Conservation (phyloP, 2,888 invertebrate species). For the Pomacea canaliculata region DNA sequence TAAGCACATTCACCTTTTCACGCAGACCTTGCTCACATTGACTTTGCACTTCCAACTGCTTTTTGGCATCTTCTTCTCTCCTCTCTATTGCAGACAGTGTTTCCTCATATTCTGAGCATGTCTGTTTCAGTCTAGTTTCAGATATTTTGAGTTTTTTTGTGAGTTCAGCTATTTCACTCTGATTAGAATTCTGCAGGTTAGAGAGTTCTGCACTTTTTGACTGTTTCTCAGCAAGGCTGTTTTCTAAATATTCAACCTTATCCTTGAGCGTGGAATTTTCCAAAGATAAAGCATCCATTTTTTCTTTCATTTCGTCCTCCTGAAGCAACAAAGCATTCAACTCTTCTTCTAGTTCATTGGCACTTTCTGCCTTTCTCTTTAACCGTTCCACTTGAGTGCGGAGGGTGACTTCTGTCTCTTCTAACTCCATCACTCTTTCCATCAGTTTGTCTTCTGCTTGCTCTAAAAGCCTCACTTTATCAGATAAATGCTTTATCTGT, state of each 20-base stretch:
- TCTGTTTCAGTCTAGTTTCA: constrained; percentile 49
- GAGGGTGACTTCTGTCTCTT: constrained; percentile 29
- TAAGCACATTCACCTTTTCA: constrained; percentile 18
- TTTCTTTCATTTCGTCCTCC: constrained; percentile 29
- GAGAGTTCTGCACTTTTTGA: constrained; percentile 3
- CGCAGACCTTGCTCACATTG: constrained; percentile 24
- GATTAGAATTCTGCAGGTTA: constrained; percentile 35
- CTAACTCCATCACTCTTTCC: constrained; percentile 61
- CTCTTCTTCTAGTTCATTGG: constrained; percentile 29
- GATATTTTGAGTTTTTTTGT: constrained; percentile 45
- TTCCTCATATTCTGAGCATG: constrained; percentile 53
- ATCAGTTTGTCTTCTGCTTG: constrained; percentile 60
- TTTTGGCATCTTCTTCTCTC: constrained; percentile 24
- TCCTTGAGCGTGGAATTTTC: constrained; percentile 25
- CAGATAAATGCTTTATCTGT: constrained; percentile 43
- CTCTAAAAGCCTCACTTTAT: constrained; percentile 57
- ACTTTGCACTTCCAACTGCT: constrained; percentile 18
- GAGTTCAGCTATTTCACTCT: constrained; percentile 42
- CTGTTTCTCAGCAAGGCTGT: constrained; percentile 2
- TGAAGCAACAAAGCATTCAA: constrained; percentile 18
- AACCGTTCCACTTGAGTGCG: constrained; percentile 20
- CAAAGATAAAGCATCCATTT: constrained; percentile 26
- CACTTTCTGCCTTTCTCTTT: constrained; percentile 10
- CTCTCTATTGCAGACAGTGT: constrained; percentile 29
- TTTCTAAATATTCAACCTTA: constrained; percentile 11